These are phyloP conservation scores for Steatocranus sp. DNA, from an alignment of 2,797 vertebrate genomes.

Conservation along the genomic window DNA sequence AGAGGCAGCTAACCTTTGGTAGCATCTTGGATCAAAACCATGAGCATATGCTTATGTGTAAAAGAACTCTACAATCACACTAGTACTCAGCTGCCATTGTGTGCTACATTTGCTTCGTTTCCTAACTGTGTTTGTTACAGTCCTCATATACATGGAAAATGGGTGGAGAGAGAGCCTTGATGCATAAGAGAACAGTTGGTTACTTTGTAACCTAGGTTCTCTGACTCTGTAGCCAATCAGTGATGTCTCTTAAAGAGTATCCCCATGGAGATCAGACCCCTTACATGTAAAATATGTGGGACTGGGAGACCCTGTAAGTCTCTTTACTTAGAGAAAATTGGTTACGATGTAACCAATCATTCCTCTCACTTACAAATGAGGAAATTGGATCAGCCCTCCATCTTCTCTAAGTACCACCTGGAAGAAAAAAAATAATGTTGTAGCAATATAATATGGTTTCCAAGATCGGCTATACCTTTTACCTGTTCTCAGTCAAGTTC, in stretches of 20 bases:
- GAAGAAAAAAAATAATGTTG: conserved; percentile 22
- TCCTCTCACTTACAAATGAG: neutral
- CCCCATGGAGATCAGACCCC: neutral
- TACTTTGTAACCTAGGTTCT: neutral
- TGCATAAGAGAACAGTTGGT: neutral
- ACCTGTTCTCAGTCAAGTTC: conserved; percentile 18
- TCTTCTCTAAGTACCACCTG: conserved; percentile 61
- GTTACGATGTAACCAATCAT: neutral
- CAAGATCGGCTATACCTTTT: neutral
- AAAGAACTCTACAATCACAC: neutral
- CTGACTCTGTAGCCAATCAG: neutral
- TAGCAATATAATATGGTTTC: conserved; percentile 23
- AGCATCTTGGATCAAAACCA: neutral
- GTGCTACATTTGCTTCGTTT: neutral
- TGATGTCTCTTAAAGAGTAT: neutral
- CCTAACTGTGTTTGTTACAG: neutral
- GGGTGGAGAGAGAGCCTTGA: neutral
- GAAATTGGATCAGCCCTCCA: neutral
- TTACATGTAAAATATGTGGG: neutral
- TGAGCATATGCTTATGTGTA: neutral
- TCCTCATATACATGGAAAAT: neutral
- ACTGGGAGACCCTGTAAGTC: neutral
- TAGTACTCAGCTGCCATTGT: neutral
- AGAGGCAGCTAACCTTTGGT: neutral
- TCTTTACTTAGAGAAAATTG: neutral